Base-by-base conservation (phyloP, 2,113 vertebrate genomes). In the Aythya baeri region DNA sequence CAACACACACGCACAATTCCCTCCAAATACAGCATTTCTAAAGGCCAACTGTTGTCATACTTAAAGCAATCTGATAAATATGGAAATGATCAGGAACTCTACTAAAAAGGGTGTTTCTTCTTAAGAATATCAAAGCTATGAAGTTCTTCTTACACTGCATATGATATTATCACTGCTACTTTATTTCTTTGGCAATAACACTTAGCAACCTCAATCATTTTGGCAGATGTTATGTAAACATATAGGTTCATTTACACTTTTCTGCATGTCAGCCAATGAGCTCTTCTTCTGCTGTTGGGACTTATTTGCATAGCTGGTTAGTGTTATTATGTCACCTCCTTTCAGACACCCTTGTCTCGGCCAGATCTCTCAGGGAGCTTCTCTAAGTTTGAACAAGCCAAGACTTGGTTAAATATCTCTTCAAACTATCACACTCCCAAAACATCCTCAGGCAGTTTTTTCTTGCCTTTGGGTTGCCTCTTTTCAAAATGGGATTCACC, bases 401-500 rank as follows among this genome's bases (percentile, higher is more conserved):
- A 94, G 61, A 43, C 25, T 68, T 78, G 83, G 62, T 70, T 87
- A 88, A 72, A 81, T 87, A 57, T 66, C 46, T 84, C 59, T 74
- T 95, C 74, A 92, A 84, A 87, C 44, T 91, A 81, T 93, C 88
- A 62, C 14, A 80, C 14, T 89, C 43, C 61, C 86, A 87, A 91
- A 93, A 92, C 61, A 75, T 29, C 49, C 81, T 2, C 23, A 89
- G 26, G 88, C 43, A 68, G 31, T 38, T 75, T 59, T 79, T 26
- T n/a, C 58, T 83, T 41, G 54, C 44, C 68, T 96, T 72, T 91
- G 49, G 65, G n/a, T 66, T 94, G 32, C 29, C 29, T 46, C 16
- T 77, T 95, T 96, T 94, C 76, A 91, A 84, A 84, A 58, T 21
- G 79, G 66, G 55, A 86, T 85, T 79, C 62, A 83, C 70, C 71